Conservation (phyloP, 2,797 vertebrate species). For the Apogon talboti region DNA sequence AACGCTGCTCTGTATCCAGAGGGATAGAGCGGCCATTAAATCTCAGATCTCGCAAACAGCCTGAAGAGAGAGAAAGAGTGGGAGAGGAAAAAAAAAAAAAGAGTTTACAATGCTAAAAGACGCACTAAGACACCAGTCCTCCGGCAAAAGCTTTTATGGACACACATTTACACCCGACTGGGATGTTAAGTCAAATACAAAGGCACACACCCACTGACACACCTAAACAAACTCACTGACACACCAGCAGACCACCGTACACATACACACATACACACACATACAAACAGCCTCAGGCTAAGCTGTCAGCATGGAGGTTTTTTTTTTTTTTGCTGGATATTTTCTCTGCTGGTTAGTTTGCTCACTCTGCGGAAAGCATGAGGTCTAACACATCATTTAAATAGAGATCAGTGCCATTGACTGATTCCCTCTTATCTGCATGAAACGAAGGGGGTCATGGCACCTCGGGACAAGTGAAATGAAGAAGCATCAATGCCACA, state of each 20-base stretch:
- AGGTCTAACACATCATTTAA: slow-evolving; percentile 59
- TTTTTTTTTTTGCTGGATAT: slow-evolving; percentile 48
- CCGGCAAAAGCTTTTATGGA: slow-evolving; percentile 60
- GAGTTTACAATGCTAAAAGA: slow-evolving; percentile 42
- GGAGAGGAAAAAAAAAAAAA: not conserved
- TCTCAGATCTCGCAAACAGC: slow-evolving; percentile 89
- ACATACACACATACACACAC: slow-evolving; percentile 33
- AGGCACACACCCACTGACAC: slow-evolving; percentile 36
- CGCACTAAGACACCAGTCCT: slow-evolving; percentile 51
- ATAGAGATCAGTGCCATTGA: slow-evolving; percentile 55
- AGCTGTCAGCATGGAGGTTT: slow-evolving; percentile 57
- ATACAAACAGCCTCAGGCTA: slow-evolving; percentile 71
- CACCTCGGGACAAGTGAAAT: slow-evolving; percentile 26
- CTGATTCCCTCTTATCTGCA: slow-evolving; percentile 40
- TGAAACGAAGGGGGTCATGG: slow-evolving; percentile 41
- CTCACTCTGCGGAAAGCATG: slow-evolving; percentile 42
- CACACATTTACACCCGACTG: slow-evolving; percentile 48
- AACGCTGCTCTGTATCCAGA: slow-evolving; percentile 76
- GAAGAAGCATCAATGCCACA: slow-evolving; percentile 6
- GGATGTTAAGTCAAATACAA: slow-evolving; percentile 35
- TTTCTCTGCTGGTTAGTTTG: slow-evolving; percentile 61
- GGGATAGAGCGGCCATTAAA: slow-evolving; percentile 86
- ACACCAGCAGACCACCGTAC: slow-evolving; percentile 51
- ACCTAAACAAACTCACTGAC: slow-evolving; percentile 34
- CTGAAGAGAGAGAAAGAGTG: slow-evolving; percentile 62